Evolutionary conservation across 2,113 vertebrate genomes (phyloP).

Genomic region (Colossoma macropomum): DNA sequence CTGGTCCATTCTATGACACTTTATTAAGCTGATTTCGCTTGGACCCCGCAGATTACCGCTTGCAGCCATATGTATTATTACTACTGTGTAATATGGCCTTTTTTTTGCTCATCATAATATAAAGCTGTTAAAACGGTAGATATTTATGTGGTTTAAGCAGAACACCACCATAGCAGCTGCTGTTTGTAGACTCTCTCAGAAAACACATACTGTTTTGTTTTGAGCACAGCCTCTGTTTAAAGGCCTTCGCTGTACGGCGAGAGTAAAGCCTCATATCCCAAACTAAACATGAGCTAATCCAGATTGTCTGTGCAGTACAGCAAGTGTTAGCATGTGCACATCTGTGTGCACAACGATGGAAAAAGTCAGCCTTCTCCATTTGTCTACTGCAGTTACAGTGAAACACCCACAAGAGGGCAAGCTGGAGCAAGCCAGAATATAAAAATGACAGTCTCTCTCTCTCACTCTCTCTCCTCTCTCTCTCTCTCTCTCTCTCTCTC

Average conservation of each 20-base stretch:
- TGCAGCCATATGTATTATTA: too few species aligned
- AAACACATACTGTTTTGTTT: neutral
- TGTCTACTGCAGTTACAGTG: neutral
- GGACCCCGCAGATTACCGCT: too few species aligned
- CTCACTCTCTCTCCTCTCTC: neutral
- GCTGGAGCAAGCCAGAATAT: slow-evolving; percentile 14
- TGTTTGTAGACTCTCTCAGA: slow-evolving; percentile 16
- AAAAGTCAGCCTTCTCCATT: neutral
- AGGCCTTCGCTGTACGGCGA: slow-evolving; percentile 25
- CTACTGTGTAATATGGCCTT: too few species aligned
- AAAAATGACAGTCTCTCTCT: neutral
- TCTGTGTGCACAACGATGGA: neutral
- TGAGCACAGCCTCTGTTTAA: slow-evolving; percentile 12
- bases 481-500: neutral
- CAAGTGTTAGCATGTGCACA: neutral
- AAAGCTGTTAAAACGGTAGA: neutral
- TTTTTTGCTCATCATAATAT: too few species aligned
- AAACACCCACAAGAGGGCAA: slow-evolving; percentile 18
- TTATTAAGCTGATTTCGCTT: too few species aligned
- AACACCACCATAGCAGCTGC: slow-evolving; percentile 14
- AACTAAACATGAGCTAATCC: slow-evolving; percentile 43
- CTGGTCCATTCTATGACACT: too few species aligned
- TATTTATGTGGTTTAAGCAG: neutral
- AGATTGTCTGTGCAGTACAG: slow-evolving; percentile 14
- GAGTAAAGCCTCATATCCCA: slow-evolving; percentile 13